Percentiles rank a stretch among this genome's conserved stretches.
Evolutionary conservation across 2,888 invertebrate species (phyloP).

Genomic region (Ischnus inquisitorius): DNA sequence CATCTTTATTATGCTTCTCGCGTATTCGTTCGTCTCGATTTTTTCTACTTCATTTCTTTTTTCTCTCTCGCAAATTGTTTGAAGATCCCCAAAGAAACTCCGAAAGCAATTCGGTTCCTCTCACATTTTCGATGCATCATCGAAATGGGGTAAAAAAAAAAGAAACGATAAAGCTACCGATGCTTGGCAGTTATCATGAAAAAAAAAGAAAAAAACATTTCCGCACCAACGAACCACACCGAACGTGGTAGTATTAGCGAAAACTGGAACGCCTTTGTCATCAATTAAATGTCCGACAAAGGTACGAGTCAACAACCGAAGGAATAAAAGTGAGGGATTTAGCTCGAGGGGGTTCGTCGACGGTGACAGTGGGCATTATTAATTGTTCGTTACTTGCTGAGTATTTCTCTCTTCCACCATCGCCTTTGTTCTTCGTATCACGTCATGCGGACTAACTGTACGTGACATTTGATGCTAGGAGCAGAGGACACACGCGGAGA

Average conservation of each 20-base stretch:
- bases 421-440: constrained; percentile 59
- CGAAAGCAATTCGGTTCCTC: neutral
- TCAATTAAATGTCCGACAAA: constrained; percentile 40
- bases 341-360: constrained; percentile 24
- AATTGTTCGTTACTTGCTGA: constrained; percentile 56
- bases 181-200: neutral
- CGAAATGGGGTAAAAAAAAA: neutral
- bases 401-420: constrained; percentile 15
- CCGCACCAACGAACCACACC: neutral
- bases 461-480: constrained; percentile 45
- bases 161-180: neutral
- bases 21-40: constrained; percentile 22
- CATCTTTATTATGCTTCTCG: neutral
- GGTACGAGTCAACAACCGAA: constrained; percentile 11
- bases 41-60: constrained; percentile 7
- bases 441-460: constrained; percentile 56
- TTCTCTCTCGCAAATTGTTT: constrained; percentile 23
- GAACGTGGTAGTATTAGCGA: neutral
- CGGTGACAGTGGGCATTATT: constrained; percentile 54
- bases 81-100: neutral
- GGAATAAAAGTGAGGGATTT: constrained; percentile 26
- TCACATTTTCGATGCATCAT: neutral
- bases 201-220: neutral
- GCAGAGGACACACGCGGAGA: constrained; percentile 3
- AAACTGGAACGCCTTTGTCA: constrained; percentile 28